Evolutionary conservation across 2,888 invertebrate species (phyloP), one percentile per base, ranked within the genome.

Genomic region (Drosophila ustulata): DNA sequence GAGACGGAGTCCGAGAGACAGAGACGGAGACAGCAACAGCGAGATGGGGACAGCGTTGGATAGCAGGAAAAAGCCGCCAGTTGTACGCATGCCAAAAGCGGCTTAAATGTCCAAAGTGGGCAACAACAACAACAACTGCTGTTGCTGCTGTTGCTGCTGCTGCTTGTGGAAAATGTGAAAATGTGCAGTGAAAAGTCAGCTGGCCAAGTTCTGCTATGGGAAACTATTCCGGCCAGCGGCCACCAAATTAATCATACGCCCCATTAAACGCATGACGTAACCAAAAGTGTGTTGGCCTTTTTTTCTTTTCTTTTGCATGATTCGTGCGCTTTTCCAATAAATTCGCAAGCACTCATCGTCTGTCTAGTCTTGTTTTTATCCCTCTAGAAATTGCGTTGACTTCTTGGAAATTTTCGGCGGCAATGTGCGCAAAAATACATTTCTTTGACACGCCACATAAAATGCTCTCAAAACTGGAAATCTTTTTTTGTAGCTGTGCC

Each of bases 21-120:
- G 59, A 53, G 49, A 46, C 25, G 3, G 58, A 28, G 34, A 61
- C 47, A 58, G 63, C 45, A 57, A 77, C 49, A 45, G 41, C 50
- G 50, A 58, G 55, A 34, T 34, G 52, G 50, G 47, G 9, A 55
- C 53, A 34, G 37, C n/a, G 49, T 63, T 78, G 66, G 71, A 62
- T 69, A 68, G 75, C 70, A 62, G 71, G 78, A 76, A 76, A 75
- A 78, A 74, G 78, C 75, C 75, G 78, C 78, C 74, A 78, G 83
- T 84, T 87, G 85, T 86, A 88, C 87, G 89, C 87, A 86, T 84
- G 85, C 89, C 86, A 88, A 88, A 88, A 82, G 89, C 89, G 82
- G 88, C 89, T 86, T 89, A 88, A 89, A 86, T 89, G 86, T 89
- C 86, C 86, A 89, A 86, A 89, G 89, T 86, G 89, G 86, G 82